Percentiles rank a stretch among this genome's conserved stretches.
Conservation (phyloP, 2,797 vertebrate species). For the Cryptoprocta ferox region DNA sequence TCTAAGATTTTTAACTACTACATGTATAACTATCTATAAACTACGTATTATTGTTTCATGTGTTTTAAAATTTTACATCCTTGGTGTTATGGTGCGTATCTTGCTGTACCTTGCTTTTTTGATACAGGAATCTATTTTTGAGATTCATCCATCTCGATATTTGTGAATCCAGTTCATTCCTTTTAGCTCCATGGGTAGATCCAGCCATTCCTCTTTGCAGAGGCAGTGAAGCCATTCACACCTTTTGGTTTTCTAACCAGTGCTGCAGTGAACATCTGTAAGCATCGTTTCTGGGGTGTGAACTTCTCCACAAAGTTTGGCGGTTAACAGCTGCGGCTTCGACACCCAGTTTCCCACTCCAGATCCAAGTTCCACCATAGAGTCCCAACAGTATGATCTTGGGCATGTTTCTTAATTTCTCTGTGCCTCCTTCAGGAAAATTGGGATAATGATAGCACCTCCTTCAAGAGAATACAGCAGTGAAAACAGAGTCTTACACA, state of each 20-base stretch:
- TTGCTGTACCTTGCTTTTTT: not conserved
- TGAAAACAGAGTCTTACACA: not conserved
- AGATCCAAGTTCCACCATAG: not conserved
- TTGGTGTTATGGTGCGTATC: not conserved
- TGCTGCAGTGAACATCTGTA: not conserved
- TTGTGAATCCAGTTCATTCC: not conserved
- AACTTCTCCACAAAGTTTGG: not conserved
- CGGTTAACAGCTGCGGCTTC: not conserved
- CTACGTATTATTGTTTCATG: not conserved
- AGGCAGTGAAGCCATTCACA: not conserved
- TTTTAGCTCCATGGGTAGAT: not conserved
- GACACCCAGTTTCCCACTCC: not conserved
- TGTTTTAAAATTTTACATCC: not conserved
- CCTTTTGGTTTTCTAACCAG: not conserved
- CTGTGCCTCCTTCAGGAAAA: not conserved
- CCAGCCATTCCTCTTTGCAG: not conserved
- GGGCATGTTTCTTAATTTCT: not conserved
- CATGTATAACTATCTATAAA: not conserved
- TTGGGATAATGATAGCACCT: not conserved
- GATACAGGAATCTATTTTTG: not conserved
- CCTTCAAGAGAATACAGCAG: not conserved
- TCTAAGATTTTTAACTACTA: conserved; percentile 9
- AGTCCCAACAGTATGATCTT: not conserved
- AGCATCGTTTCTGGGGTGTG: not conserved
- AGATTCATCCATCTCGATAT: not conserved